A percentile compares a stretch with the other conserved stretches of the same genome.
Conservation (phyloP, 2,113 vertebrate species). For the Progne subis region DNA sequence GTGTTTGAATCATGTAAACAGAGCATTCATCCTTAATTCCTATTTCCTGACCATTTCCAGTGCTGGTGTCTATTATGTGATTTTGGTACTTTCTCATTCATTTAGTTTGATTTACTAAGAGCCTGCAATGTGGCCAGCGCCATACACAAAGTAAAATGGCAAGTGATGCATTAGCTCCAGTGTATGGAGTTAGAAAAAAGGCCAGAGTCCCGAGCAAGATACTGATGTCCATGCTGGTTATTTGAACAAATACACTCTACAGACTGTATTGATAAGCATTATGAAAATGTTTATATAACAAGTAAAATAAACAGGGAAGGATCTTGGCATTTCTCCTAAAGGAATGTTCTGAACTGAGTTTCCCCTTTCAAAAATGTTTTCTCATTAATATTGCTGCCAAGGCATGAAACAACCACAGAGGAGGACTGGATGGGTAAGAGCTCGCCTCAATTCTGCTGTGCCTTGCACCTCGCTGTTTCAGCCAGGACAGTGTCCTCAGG, state of each 20-base stretch:
- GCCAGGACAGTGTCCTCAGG: neutral
- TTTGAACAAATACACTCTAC: neutral
- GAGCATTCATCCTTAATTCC: conserved; percentile 9
- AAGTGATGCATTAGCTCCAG: neutral
- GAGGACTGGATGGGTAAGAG: neutral
- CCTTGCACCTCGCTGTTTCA: neutral
- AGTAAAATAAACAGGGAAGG: conserved; percentile 22
- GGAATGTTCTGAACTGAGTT: conserved; percentile 15
- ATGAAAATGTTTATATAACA: conserved; percentile 24
- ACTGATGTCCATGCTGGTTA: neutral
- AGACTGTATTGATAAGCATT: conserved; percentile 33
- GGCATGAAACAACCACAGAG: neutral
- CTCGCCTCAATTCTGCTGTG: rapidly evolving
- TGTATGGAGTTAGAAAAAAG: neutral
- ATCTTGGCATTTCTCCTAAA: conserved; percentile 38
- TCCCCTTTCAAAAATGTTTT: conserved; percentile 40
- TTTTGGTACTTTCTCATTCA: neutral
- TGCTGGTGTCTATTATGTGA: neutral
- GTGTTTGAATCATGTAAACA: conserved; percentile 19
- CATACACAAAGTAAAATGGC: neutral
- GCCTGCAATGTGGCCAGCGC: neutral
- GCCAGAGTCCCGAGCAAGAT: neutral
- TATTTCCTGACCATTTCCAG: neutral
- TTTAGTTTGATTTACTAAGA: neutral
- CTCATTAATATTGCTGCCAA: conserved; percentile 26